phyloP scores from a whole-genome alignment of 2,113 vertebrate genomes.

The Ariopsis seemanni region DNA sequence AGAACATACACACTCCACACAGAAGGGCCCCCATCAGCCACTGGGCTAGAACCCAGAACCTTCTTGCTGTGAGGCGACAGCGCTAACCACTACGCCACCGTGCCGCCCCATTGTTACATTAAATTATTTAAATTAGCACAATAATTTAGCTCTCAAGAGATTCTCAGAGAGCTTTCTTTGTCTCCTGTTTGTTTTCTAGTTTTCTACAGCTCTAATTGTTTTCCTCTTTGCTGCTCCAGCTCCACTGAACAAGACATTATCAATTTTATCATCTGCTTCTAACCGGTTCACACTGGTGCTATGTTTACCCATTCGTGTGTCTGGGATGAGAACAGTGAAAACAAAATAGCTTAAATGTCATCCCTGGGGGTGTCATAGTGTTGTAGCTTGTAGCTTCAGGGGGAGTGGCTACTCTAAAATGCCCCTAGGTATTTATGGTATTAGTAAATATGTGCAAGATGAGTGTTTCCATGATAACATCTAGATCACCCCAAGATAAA shows the following conservation, averaged over 20 bases:
- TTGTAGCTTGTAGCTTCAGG: background rate
- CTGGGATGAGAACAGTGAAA: background rate
- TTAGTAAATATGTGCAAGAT: background rate
- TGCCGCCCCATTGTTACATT: no score
- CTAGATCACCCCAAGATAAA: background rate
- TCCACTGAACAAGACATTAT: background rate
- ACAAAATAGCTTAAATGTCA: background rate
- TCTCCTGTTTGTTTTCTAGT: background rate
- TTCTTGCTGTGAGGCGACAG: no score
- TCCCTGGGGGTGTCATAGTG: background rate
- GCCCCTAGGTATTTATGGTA: no score
- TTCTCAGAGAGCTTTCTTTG: background rate
- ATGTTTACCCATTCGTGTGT: background rate
- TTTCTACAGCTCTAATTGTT: background rate
- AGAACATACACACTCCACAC: no score
- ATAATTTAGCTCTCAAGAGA: background rate
- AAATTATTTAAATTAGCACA: background rate
- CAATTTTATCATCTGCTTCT: background rate
- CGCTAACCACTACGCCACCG: no score
- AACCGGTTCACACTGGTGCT: background rate
- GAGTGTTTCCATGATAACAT: background rate
- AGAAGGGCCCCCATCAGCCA: no score
- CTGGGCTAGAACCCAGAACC: no score
- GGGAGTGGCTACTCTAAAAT: background rate
- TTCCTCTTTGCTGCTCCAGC: background rate